phyloP scores from a whole-genome alignment of 2,113 vertebrate genomes.

The Crotalus helleri region DNA sequence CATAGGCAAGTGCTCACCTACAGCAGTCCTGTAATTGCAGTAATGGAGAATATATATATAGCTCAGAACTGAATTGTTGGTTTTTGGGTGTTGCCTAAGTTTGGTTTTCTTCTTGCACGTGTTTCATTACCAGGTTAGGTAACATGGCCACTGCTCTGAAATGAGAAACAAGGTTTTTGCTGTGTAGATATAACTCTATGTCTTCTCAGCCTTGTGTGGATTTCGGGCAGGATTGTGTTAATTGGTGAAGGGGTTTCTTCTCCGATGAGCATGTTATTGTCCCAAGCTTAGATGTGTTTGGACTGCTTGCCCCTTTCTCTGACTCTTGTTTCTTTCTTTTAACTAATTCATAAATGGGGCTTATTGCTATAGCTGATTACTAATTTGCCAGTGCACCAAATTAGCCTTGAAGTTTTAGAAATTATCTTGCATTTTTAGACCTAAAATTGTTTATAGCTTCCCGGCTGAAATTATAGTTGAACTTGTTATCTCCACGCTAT shows the following conservation, averaged over 20 bases:
- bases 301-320: neutral
- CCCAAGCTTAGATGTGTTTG: neutral
- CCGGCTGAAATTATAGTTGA: neutral
- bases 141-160: neutral
- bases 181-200: neutral
- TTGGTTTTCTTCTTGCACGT: neutral
- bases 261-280: neutral
- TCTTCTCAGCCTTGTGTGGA: neutral
- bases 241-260: neutral
- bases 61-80: neutral
- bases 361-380: neutral
- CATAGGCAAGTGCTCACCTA: neutral
- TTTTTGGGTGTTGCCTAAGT: neutral
- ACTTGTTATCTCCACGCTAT: neutral
- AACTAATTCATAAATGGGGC: neutral
- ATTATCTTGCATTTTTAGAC: neutral
- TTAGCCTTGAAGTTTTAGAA: neutral
- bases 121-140: neutral
- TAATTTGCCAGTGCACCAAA: neutral
- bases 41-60: neutral
- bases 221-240: neutral
- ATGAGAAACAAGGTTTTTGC: neutral
- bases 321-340: neutral
- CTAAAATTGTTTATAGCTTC: neutral
- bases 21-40: neutral